Base-by-base conservation (phyloP, 2,113 vertebrate species). In the Pelobates fuscus region DNA sequence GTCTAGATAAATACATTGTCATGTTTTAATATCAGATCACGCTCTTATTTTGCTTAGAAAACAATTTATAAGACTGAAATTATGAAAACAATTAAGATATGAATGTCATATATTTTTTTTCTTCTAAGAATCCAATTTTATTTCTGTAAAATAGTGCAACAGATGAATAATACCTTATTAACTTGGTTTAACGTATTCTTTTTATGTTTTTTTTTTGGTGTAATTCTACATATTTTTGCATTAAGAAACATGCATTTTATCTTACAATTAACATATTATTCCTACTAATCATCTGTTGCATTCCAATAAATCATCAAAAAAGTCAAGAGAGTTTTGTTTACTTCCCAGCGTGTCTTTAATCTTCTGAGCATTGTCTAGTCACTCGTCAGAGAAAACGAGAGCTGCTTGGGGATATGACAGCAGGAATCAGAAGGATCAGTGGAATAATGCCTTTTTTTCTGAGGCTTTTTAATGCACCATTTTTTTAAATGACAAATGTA, bases 211-310 rank as follows among this genome's bases (percentile, higher is more conserved):
- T n/a, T n/a, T n/a, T n/a, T n/a, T n/a, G n/a, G n/a, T n/a, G n/a
- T n/a, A n/a, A n/a, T n/a, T n/a, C n/a, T n/a, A n/a, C 32, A 37
- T 37, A 37, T 37, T 37, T 37, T 37, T 37, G 32, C 32, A 6
- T 37, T 10, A 37, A 37, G 32, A 37, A 37, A 37, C 32, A 49
- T 49, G 8, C 17, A 15, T 46, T 49, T 11, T 4, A 49, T 15
- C n/a, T 55, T 23, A 55, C n/a, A 55, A 55, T 20, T 55, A 55
- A 55, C 52, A 20, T 55, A 21, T 20, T 55, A 23, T 55, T 55
- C 18, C 44, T 49, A 17, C 15, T 49, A 49, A 17, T 49, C 44
- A 17, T 49, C 44, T 49, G 8, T n/a, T 23, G 17, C 17, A 8
- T 55, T 55, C 7, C 20, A 55, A 55, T 55, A 12, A 55, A 55